These are phyloP conservation scores for Clarias gariepinus DNA, from an alignment of 2,113 vertebrate species.

Conservation along the genomic window DNA sequence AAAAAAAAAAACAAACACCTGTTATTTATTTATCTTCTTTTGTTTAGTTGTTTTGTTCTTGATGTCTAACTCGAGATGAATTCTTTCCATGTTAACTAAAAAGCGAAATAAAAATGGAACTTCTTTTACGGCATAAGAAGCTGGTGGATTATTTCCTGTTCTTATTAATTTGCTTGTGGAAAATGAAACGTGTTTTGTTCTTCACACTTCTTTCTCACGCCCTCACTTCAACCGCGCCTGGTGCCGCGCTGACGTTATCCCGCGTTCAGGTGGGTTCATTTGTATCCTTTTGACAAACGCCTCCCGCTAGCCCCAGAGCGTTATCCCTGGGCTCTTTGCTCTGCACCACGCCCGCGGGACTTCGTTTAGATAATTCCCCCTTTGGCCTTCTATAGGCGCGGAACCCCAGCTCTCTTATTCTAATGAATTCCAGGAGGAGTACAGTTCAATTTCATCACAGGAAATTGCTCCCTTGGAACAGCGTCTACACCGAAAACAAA, in stretches of 20 bases:
- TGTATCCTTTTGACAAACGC: constrained; percentile 40
- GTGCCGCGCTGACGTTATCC: constrained; percentile 30
- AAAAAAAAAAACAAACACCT: constrained; percentile 1
- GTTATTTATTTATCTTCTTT: constrained; percentile 51
- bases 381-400: constrained; percentile 54
- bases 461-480: constrained; percentile 73
- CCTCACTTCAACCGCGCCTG: not conserved
- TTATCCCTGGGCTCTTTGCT: constrained; percentile 19
- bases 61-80: constrained; percentile 59
- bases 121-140: constrained; percentile 18
- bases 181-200: not conserved
- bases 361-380: constrained; percentile 60
- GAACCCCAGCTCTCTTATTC: constrained; percentile 52
- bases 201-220: not conserved
- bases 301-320: constrained; percentile 41
- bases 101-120: constrained; percentile 60
- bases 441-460: constrained; percentile 69
- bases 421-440: constrained; percentile 76
- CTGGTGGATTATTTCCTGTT: constrained; percentile 4
- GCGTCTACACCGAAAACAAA: constrained; percentile 69
- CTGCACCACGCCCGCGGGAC: constrained; percentile 36
- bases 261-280: constrained; percentile 42
- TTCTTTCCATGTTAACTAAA: constrained; percentile 62
- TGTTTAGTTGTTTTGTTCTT: constrained; percentile 43
- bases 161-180: not conserved